phyloP scores from a whole-genome alignment of 2,113 vertebrate genomes.

The Syngnathus typhle region DNA sequence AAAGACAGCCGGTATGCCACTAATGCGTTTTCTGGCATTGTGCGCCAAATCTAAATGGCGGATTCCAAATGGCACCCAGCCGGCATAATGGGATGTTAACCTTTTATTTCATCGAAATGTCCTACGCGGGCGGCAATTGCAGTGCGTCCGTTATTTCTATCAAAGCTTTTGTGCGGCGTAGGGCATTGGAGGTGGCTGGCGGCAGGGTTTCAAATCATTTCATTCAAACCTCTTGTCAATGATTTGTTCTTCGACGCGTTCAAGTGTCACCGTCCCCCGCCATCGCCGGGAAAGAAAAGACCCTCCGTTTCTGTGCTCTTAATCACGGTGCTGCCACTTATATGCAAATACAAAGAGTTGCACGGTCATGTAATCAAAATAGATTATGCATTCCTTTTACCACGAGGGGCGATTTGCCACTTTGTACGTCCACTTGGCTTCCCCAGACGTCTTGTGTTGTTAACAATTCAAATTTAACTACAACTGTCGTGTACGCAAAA shows the following conservation, averaged over 20 bases:
- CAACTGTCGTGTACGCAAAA: too few species aligned
- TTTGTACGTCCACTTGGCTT: not conserved
- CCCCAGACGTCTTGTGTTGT: not conserved
- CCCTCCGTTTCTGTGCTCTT: not conserved
- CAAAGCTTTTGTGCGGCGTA: not conserved
- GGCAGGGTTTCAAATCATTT: not conserved
- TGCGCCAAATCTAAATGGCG: not conserved
- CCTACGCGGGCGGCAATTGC: not conserved
- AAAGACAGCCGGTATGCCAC: not conserved
- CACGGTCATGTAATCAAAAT: slow-evolving; percentile 14
- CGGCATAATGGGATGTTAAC: not conserved
- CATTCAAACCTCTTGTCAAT: not conserved
- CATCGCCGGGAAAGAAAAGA: not conserved
- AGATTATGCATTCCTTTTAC: slow-evolving; percentile 19
- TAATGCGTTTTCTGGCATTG: not conserved
- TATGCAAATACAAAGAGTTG: slow-evolving; percentile 6
- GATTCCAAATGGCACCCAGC: not conserved
- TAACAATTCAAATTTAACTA: not conserved
- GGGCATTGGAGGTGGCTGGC: not conserved
- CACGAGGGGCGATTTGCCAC: not conserved
- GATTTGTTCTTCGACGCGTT: not conserved
- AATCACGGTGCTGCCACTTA: not conserved
- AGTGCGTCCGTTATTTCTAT: not conserved
- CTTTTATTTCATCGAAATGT: slow-evolving; percentile 8
- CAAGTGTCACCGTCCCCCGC: slow-evolving; percentile 4